A percentile compares a stretch with the other conserved stretches of the same genome.
Evolutionary conservation across 2,113 vertebrate species (phyloP).

Genomic region (Puntigrus tetrazona): DNA sequence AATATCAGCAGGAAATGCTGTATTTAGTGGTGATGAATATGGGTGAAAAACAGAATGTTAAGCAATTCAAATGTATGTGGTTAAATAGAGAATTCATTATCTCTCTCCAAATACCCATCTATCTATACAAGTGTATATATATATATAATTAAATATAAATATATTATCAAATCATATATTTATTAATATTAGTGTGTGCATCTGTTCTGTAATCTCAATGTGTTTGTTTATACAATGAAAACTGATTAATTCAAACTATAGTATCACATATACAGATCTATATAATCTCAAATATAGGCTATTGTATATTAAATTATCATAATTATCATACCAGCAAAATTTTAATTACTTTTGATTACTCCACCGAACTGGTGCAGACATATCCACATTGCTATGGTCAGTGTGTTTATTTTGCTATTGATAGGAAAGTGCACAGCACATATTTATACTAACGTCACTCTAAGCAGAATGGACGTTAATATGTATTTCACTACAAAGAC

Average conservation of each 20-base stretch:
- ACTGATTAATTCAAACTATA: neutral
- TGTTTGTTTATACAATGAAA: neutral
- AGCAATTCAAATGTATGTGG: neutral
- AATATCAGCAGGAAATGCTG: neutral
- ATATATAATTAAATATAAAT: too few relatives aligned
- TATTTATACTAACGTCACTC: too few relatives aligned
- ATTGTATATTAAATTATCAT: neutral
- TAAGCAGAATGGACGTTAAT: too few relatives aligned
- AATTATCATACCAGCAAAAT: neutral
- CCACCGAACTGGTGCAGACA: too few relatives aligned
- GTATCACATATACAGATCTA: neutral
- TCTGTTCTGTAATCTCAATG: neutral
- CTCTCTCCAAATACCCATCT: too few relatives aligned
- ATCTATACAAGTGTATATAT: too few relatives aligned
- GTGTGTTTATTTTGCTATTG: too few relatives aligned
- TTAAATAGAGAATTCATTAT: neutral
- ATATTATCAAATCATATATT: too few relatives aligned
- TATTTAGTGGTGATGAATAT: neutral
- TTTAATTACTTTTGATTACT: neutral
- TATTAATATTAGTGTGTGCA: neutral
- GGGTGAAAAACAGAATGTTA: neutral
- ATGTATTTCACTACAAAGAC: too few relatives aligned
- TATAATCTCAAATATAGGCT: neutral
- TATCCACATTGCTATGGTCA: too few relatives aligned
- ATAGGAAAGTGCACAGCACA: too few relatives aligned